Percentiles rank a stretch among this genome's conserved stretches.
Evolutionary conservation across 2,113 vertebrate genomes (phyloP).

Genomic region (Thamnaconus septentrionalis): DNA sequence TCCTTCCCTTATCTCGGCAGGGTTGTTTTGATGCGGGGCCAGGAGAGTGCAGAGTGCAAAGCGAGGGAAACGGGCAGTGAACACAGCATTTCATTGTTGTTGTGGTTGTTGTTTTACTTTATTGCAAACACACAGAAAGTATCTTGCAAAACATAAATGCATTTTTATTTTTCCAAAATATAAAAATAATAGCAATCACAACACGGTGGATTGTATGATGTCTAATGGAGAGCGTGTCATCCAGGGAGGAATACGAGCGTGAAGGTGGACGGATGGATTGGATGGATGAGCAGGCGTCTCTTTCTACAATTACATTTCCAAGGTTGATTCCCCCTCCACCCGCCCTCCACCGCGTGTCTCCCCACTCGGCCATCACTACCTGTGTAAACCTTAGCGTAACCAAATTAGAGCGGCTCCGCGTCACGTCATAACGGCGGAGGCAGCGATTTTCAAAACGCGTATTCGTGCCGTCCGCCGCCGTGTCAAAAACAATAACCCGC

Average conservation of each 20-base stretch:
- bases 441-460: constrained; percentile 57
- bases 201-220: neutral
- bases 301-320: constrained; percentile 30
- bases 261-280: constrained; percentile 6
- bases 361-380: constrained; percentile 28
- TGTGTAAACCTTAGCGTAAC: constrained; percentile 81
- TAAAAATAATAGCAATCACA: neutral
- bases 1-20: constrained; percentile 37
- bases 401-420: constrained; percentile 71
- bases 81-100: constrained; percentile 1
- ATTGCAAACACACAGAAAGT: neutral
- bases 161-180: neutral
- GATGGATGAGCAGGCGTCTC: constrained; percentile 9
- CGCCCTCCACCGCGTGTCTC: constrained; percentile 43
- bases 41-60: constrained; percentile 15
- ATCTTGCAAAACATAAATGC: neutral
- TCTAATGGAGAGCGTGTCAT: neutral
- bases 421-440: constrained; percentile 78
- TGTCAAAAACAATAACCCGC: constrained; percentile 74
- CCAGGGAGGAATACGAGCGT: neutral
- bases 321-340: neutral
- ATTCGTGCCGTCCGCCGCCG: constrained; percentile 54
- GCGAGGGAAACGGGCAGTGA: constrained; percentile 8
- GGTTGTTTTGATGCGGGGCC: constrained; percentile 33
- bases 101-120: neutral